Evolutionary conservation across 2,797 vertebrate genomes (phyloP), one percentile per base, ranked within the genome.

Genomic region (Poecile montanus): DNA sequence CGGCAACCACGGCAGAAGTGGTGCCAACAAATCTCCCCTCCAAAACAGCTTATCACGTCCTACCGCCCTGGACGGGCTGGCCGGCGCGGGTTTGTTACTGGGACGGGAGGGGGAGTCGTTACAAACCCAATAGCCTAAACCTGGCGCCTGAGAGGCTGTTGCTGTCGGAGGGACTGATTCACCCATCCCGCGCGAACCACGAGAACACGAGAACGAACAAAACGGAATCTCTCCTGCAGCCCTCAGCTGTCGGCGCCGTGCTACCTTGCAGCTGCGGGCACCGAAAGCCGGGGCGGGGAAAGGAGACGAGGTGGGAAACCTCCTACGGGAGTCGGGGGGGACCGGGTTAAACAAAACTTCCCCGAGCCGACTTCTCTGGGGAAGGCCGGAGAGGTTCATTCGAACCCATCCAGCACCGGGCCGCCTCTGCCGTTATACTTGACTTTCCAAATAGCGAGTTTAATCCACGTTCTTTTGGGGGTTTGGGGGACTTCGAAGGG

Each of bases 91-190:
- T 57, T 16, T 54, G 27, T 53, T 57, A 23, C 42, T 8, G n/a
- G 40, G 29, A 19, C 53, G 21, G 51, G 67, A 23, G 36, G 16
- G 38, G n/a, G 32, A 23, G 45, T 36, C 47, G 23, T 57, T 75
- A 40, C 40, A 34, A 62, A 62, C 56, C 38, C 47, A 20, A 26
- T 54, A 60, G 60, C 76, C 36, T 32, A 38, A 61, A 72, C n/a
- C 42, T 30, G 72, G 32, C 65, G 42, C 40, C 65, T 27, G 36
- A 44, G n/a, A 36, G 48, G 57, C 86, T 50, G 61, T 16, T 60
- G 58, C 80, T 77, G 91, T 86, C 66, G 84, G 85, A 90, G 80
- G 45, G 83, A 70, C 80, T 51, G 89, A 83, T 80, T 92, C 84
- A 81, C 42, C 38, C 84, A 84, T 45, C 38, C 70, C 57, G 81